These are phyloP conservation scores for Aporophyla lueneburgensis DNA, from an alignment of 2,888 invertebrate species.

Conservation along the genomic window DNA sequence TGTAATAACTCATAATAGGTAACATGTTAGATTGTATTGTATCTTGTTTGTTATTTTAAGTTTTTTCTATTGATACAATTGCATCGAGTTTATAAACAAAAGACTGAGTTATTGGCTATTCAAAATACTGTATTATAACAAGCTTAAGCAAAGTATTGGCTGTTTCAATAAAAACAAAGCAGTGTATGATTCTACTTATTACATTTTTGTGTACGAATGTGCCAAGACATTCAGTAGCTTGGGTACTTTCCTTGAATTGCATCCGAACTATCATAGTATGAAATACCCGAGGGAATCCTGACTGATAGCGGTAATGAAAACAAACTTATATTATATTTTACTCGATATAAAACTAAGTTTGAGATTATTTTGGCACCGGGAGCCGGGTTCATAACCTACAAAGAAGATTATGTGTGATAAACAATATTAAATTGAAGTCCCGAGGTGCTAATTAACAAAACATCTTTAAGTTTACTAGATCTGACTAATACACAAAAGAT, in stretches of 20 bases:
- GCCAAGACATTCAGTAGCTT: constrained; percentile 20
- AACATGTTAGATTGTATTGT: background rate
- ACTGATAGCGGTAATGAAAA: background rate
- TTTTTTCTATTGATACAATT: background rate
- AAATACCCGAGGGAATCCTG: constrained; percentile 9
- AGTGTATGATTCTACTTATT: background rate
- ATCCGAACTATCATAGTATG: constrained; percentile 22
- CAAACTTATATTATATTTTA: too few species aligned
- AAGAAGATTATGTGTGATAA: constrained; percentile 17
- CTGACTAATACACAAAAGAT: background rate
- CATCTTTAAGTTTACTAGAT: background rate
- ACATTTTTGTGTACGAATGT: constrained; percentile 9
- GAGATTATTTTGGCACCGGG: constrained; percentile 20
- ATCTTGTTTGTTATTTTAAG: background rate
- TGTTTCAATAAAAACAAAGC: constrained; percentile 7
- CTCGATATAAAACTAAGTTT: constrained; percentile 15
- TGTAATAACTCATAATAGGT: background rate
- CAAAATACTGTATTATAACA: background rate
- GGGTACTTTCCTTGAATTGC: constrained; percentile 18
- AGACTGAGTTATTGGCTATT: background rate
- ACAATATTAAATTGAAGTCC: constrained; percentile 13
- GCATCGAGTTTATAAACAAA: background rate
- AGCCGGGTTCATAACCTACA: constrained; percentile 29
- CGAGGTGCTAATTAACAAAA: background rate
- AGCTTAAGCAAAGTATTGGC: background rate